Conservation (phyloP, 1,140 invertebrate genomes). For the Nylanderia fulva region DNA sequence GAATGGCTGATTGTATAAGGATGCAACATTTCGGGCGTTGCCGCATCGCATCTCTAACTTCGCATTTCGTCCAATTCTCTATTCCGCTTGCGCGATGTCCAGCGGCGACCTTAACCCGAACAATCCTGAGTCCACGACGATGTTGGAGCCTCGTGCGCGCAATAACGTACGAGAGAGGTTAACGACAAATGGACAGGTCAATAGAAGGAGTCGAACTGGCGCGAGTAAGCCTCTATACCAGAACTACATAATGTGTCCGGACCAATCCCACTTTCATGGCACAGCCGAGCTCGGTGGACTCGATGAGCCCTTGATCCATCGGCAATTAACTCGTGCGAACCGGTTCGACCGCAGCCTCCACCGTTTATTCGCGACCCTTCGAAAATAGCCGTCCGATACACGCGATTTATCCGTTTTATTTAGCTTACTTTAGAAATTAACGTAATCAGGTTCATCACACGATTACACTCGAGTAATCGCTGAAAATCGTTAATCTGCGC, state of each 20-base stretch:
- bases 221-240: constrained; percentile 18
- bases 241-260: constrained; percentile 58
- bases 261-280: constrained; percentile 53
- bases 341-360: constrained; percentile 13
- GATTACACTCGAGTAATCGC: constrained; percentile 25
- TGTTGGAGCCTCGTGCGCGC: constrained; percentile 9
- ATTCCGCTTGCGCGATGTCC: constrained; percentile 16
- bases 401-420: constrained; percentile 31
- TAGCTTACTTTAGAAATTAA: constrained; percentile 41
- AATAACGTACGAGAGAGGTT: constrained; percentile 2
- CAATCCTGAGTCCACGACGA: not conserved
- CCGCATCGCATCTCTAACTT: not conserved
- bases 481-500: constrained; percentile 28
- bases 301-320: constrained; percentile 79
- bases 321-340: constrained; percentile 74
- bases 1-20: not conserved
- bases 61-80: not conserved
- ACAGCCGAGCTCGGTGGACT: constrained; percentile 62
- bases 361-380: not conserved
- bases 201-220: constrained; percentile 24
- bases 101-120: constrained; percentile 52
- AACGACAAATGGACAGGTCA: constrained; percentile 29
- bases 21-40: not conserved
- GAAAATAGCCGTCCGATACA: constrained; percentile 55
- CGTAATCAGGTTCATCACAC: not conserved